Evolutionary conservation across 2,888 invertebrate species (phyloP).

Genomic region (Drosophila nigritarsus): DNA sequence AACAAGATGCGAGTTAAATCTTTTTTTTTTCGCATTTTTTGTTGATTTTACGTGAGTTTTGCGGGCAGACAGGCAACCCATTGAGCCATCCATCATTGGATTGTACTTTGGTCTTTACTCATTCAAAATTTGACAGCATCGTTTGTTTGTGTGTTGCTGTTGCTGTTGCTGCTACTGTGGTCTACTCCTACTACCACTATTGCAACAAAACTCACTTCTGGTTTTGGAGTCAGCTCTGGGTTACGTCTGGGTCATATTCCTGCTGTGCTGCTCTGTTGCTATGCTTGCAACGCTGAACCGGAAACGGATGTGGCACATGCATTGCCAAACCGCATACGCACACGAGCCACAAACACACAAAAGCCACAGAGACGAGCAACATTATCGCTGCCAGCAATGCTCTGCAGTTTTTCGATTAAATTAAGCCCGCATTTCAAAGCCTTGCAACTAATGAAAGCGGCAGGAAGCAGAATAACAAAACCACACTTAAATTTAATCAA

Average conservation of each 20-base stretch:
- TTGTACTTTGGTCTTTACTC: slow-evolving; percentile 78
- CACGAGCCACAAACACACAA: slow-evolving; percentile 24
- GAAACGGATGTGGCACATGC: slow-evolving; percentile 75
- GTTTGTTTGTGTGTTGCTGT: slow-evolving; percentile 65
- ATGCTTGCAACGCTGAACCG: slow-evolving; percentile 51
- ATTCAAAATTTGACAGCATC: slow-evolving; percentile 81
- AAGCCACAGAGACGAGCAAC: slow-evolving; percentile 4
- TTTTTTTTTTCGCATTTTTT: slow-evolving; percentile 7
- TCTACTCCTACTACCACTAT: background rate
- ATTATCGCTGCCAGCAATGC: slow-evolving; percentile 15
- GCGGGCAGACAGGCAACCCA: slow-evolving; percentile 37
- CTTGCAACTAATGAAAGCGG: background rate
- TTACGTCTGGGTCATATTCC: background rate
- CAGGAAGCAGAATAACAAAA: background rate
- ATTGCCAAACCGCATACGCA: slow-evolving; percentile 59
- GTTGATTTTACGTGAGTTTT: slow-evolving; percentile 31
- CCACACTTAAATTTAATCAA: background rate
- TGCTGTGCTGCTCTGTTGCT: slow-evolving; percentile 20
- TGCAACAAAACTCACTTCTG: background rate
- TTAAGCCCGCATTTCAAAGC: background rate
- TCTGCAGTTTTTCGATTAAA: slow-evolving; percentile 7
- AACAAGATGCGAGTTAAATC: slow-evolving; percentile 36
- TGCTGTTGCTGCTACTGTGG: slow-evolving; percentile 24
- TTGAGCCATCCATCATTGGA: slow-evolving; percentile 74
- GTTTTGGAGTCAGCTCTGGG: slow-evolving; percentile 32